Conservation (phyloP, 2,113 vertebrate species). For the Physeter macrocephalus region DNA sequence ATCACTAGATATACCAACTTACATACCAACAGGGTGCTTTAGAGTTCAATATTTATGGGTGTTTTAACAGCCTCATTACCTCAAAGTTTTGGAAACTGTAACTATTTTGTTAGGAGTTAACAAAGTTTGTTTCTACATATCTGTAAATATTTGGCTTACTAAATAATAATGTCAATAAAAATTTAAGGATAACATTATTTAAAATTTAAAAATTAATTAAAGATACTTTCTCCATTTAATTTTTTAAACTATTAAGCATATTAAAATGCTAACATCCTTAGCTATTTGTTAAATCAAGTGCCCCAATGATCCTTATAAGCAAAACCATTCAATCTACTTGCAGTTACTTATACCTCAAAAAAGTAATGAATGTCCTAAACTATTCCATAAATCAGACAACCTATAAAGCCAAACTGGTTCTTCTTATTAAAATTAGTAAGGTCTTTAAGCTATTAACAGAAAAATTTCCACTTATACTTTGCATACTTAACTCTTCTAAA, state of each 20-base stretch:
- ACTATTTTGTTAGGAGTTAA: background rate
- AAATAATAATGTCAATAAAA: background rate
- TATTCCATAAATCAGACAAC: background rate
- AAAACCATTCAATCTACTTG: background rate
- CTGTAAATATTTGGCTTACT: background rate
- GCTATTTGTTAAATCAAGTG: background rate
- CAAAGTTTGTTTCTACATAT: background rate
- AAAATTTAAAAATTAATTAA: background rate
- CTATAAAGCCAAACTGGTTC: background rate
- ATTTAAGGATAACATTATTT: background rate
- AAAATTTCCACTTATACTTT: background rate
- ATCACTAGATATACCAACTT: background rate
- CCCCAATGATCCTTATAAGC: background rate
- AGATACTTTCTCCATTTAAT: background rate
- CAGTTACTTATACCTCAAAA: background rate
- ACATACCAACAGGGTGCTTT: background rate
- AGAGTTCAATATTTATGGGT: background rate
- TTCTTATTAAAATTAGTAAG: constrained; percentile 21
- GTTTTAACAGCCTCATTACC: background rate
- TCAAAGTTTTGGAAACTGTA: background rate
- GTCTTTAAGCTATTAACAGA: background rate
- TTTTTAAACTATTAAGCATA: background rate
- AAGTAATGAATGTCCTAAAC: background rate
- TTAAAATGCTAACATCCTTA: background rate
- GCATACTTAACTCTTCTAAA: background rate